phyloP scores from a whole-genome alignment of 2,888 invertebrate species.

The Cheilosia pagana region DNA sequence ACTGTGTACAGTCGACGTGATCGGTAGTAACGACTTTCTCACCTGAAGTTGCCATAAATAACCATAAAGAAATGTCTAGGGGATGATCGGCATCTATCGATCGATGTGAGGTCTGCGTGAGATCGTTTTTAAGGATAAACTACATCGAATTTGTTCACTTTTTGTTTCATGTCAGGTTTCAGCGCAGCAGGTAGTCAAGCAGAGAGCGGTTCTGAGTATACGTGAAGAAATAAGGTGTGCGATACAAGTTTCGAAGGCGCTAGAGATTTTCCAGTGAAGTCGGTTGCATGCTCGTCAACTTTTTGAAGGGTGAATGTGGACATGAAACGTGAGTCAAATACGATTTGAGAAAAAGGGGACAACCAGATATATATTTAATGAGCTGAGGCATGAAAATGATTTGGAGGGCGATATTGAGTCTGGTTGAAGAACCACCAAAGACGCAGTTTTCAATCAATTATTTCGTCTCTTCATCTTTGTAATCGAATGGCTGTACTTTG shows the following conservation, averaged over 20 bases:
- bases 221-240: conserved; percentile 33
- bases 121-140: conserved; percentile 10
- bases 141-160: background rate
- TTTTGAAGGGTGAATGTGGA: conserved; percentile 20
- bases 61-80: background rate
- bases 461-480: too few relatives aligned
- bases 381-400: background rate
- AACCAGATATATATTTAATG: background rate
- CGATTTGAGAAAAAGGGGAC: background rate
- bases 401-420: background rate
- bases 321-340: conserved; percentile 21
- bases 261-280: conserved; percentile 21
- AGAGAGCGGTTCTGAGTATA: background rate
- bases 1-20: conserved; percentile 34
- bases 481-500: too few relatives aligned
- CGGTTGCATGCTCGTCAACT: conserved; percentile 17
- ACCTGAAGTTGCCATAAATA: conserved; percentile 30
- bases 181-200: conserved; percentile 27
- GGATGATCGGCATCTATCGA: conserved; percentile 23
- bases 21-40: conserved; percentile 21
- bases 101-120: conserved; percentile 14
- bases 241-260: conserved; percentile 24
- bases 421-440: too few relatives aligned
- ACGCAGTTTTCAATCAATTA: too few relatives aligned
- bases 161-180: conserved; percentile 10